Conservation (phyloP, 2,888 invertebrate species). For the Drosophila ezoana region DNA sequence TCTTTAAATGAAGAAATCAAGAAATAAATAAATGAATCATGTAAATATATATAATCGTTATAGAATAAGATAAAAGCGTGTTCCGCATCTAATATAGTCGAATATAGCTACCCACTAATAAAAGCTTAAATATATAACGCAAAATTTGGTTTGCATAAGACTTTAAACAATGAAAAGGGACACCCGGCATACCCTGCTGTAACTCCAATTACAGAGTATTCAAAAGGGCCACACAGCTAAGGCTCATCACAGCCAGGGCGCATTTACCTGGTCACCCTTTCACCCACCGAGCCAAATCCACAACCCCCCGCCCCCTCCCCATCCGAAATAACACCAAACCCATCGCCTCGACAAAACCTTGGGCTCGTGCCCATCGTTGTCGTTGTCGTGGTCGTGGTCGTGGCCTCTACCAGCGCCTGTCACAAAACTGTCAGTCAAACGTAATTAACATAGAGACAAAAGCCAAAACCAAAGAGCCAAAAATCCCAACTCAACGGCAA, state of each 20-base stretch:
- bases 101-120: too few species aligned
- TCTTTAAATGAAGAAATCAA: too few species aligned
- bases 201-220: not conserved
- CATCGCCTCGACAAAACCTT: constrained; percentile 7
- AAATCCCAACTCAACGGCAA: constrained; percentile 55
- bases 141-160: too few species aligned
- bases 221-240: constrained; percentile 27
- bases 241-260: constrained; percentile 48
- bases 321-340: constrained; percentile 1
- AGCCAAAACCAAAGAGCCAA: constrained; percentile 22
- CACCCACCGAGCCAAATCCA: constrained; percentile 56
- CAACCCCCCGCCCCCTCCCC: constrained; percentile 1
- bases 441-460: constrained; percentile 75
- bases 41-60: too few species aligned
- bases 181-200: not conserved
- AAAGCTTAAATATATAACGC: too few species aligned
- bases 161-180: too few species aligned
- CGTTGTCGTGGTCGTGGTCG: constrained; percentile 29
- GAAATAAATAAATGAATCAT: too few species aligned
- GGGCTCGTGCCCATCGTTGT: constrained; percentile 23
- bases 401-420: constrained; percentile 56
- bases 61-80: too few species aligned
- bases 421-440: constrained; percentile 82
- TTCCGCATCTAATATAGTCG: too few species aligned
- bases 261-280: constrained; percentile 74